Evolutionary conservation across 2,113 vertebrate species (phyloP).

Genomic region (Odontesthes bonariensis): DNA sequence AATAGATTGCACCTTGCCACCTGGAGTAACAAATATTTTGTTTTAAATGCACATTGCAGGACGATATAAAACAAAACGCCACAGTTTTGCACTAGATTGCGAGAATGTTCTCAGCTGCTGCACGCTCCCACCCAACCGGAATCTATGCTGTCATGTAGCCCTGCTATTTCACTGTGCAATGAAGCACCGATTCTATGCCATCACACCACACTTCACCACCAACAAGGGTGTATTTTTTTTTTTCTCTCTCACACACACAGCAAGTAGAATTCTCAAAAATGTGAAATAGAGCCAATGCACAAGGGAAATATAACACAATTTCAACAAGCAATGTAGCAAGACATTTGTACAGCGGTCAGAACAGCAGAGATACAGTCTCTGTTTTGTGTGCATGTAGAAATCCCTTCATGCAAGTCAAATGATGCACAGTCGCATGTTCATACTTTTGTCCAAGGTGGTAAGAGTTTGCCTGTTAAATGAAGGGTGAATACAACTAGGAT

Average conservation of each 20-base stretch:
- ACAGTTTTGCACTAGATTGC: conserved; percentile 34
- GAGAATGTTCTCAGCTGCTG: conserved; percentile 41
- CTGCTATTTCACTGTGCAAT: conserved; percentile 73
- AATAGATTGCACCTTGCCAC: too few species aligned
- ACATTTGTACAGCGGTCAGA: conserved; percentile 68
- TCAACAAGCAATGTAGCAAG: conserved; percentile 75
- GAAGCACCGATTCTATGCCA: conserved; percentile 64
- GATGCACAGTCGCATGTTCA: conserved; percentile 54
- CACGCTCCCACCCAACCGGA: conserved; percentile 40
- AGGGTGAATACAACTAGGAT: conserved; percentile 67
- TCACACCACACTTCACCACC: conserved; percentile 59
- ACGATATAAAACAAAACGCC: neutral
- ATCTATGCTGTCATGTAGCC: conserved; percentile 57
- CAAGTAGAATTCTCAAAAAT: conserved; percentile 62
- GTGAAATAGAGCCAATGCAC: conserved; percentile 76
- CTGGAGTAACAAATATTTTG: neutral
- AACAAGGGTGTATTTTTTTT: conserved; percentile 42
- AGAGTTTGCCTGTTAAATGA: conserved; percentile 76
- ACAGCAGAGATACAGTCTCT: conserved; percentile 59
- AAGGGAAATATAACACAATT: conserved; percentile 77
- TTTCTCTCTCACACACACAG: conserved; percentile 52
- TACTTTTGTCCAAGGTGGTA: conserved; percentile 62
- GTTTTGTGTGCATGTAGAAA: conserved; percentile 63
- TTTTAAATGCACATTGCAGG: neutral
- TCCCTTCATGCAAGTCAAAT: conserved; percentile 72